These are phyloP conservation scores for Ochropacha duplaris DNA, from an alignment of 2,888 invertebrate species.

Conservation along the genomic window DNA sequence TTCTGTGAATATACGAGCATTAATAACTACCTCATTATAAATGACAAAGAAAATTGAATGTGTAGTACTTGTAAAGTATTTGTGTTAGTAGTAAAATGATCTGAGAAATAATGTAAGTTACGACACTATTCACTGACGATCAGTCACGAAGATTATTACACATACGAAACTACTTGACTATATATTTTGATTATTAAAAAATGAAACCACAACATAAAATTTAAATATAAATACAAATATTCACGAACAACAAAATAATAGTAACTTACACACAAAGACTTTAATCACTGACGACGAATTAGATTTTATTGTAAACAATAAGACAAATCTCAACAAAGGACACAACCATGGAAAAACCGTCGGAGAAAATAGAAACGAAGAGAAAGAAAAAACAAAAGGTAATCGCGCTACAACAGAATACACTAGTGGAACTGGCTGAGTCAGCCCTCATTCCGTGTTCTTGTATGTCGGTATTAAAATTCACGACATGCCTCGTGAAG, in stretches of 20 bases:
- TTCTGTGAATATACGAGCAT: too few relatives aligned
- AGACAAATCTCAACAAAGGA: conserved; percentile 36
- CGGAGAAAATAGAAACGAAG: conserved; percentile 20
- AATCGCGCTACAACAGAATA: conserved; percentile 2
- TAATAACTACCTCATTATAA: too few relatives aligned
- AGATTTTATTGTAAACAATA: conserved; percentile 38
- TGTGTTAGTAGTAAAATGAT: too few relatives aligned
- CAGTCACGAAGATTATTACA: too few relatives aligned
- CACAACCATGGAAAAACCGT: conserved; percentile 25
- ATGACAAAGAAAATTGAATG: too few relatives aligned
- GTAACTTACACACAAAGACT: not conserved
- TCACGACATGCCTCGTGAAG: conserved; percentile 29
- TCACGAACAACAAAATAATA: not conserved
- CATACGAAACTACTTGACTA: not conserved
- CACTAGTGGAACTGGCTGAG: not conserved
- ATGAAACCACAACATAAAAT: not conserved
- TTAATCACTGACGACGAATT: conserved; percentile 20
- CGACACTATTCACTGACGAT: too few relatives aligned
- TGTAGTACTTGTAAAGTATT: too few relatives aligned
- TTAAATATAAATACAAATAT: not conserved
- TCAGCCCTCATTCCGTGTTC: conserved; percentile 10
- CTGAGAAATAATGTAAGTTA: too few relatives aligned
- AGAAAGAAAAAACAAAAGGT: conserved; percentile 19
- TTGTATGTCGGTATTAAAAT: conserved; percentile 45
- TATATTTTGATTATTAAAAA: not conserved